Percentiles rank a stretch among this genome's conserved stretches.
Conservation (phyloP, 92 coral and sea anemone genomes). For the Porites lobata region DNA sequence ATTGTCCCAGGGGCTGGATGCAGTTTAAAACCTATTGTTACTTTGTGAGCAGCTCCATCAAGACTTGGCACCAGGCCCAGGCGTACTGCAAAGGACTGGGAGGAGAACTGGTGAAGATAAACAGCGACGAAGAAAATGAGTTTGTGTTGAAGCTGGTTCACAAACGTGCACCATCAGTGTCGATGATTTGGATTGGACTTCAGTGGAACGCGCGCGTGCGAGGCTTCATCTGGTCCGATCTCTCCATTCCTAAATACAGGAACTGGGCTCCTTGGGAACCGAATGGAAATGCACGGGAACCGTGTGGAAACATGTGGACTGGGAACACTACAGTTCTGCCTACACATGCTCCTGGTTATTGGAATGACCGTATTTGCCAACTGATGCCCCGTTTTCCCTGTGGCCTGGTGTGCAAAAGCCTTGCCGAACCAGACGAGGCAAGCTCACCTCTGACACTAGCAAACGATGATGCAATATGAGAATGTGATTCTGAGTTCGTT, state of each 20-base stretch:
- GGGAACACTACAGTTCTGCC: not conserved
- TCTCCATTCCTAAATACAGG: not conserved
- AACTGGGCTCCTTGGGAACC: slow-evolving; percentile 17
- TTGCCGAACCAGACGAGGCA: too few relatives aligned
- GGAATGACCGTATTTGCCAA: slow-evolving; percentile 16
- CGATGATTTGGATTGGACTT: not conserved
- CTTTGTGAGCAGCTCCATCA: not conserved
- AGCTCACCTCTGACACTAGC: too few relatives aligned
- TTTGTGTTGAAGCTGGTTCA: not conserved
- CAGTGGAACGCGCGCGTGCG: not conserved
- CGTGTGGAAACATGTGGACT: not conserved
- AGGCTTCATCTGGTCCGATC: not conserved
- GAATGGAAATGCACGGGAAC: not conserved
- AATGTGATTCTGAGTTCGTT: too few relatives aligned
- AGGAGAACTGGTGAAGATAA: slow-evolving; percentile 38
- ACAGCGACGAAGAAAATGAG: not conserved
- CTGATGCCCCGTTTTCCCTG: too few relatives aligned
- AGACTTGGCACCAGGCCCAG: slow-evolving; percentile 25
- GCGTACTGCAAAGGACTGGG: not conserved
- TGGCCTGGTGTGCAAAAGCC: too few relatives aligned
- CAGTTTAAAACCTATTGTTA: slow-evolving; percentile 13
- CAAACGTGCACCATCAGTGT: not conserved
- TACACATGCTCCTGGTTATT: not conserved
- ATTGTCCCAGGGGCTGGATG: not conserved
- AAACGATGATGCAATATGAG: too few relatives aligned